Conservation (phyloP, 2,888 invertebrate genomes). For the Fragum fragum region DNA sequence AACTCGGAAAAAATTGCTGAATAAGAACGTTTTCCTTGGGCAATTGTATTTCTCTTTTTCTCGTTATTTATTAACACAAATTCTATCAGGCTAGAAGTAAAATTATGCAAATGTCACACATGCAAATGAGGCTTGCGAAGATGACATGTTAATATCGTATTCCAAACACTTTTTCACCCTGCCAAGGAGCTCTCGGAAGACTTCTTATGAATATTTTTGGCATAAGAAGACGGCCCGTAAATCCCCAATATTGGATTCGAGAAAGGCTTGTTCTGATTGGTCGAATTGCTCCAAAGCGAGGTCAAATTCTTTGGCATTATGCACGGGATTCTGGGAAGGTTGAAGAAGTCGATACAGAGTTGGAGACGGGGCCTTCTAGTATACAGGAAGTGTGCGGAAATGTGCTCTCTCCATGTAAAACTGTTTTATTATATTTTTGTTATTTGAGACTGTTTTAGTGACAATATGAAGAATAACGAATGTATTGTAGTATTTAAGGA, state of each 20-base stretch:
- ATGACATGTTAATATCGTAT: conserved; percentile 63
- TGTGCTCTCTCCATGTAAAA: conserved; percentile 20
- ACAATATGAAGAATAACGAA: conserved; percentile 10
- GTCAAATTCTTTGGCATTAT: conserved; percentile 49
- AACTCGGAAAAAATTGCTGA: conserved; percentile 44
- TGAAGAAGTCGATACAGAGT: conserved; percentile 19
- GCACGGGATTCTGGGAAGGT: conserved; percentile 37
- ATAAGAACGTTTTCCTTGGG: conserved; percentile 42
- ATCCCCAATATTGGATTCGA: conserved; percentile 50
- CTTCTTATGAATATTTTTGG: conserved; percentile 46
- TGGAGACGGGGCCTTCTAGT: conserved; percentile 9
- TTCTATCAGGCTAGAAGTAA: conserved; percentile 53
- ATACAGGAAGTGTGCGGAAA: conserved; percentile 34
- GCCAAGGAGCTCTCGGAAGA: conserved; percentile 22
- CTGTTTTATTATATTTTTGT: conserved; percentile 31
- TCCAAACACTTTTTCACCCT: conserved; percentile 53
- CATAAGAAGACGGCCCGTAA: conserved; percentile 37
- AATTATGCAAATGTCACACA: conserved; percentile 63
- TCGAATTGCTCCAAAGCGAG: conserved; percentile 51
- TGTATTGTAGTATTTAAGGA: neutral
- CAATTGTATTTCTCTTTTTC: conserved; percentile 37
- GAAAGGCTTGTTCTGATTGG: conserved; percentile 47
- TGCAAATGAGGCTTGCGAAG: conserved; percentile 47
- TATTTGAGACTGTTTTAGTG: conserved; percentile 22
- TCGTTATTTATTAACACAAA: conserved; percentile 59